A percentile compares a stretch with the other conserved stretches of the same genome.
Conservation (phyloP, 2,888 invertebrate genomes). For the Deilephila elpenor region DNA sequence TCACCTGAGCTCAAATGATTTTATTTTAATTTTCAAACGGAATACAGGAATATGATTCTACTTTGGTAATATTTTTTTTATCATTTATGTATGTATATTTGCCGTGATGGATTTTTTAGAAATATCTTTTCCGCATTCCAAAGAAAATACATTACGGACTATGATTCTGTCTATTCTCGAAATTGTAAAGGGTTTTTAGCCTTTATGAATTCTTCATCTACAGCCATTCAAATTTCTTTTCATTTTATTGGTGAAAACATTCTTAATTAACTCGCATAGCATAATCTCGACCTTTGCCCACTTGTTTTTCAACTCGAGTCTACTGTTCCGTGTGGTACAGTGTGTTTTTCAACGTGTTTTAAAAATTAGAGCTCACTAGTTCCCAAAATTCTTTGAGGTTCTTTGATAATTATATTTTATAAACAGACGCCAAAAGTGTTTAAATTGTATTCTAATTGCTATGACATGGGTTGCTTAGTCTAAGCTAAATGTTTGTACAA, state of each 20-base stretch:
- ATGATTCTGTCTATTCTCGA: neutral
- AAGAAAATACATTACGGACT: neutral
- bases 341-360: neutral
- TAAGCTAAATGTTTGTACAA: too few relatives aligned
- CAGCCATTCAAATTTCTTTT: neutral
- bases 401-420: neutral
- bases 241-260: slow-evolving; percentile 1
- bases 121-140: neutral
- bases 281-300: slow-evolving; percentile 3
- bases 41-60: neutral
- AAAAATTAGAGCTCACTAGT: neutral
- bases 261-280: slow-evolving; percentile 14
- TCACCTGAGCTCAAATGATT: slow-evolving; percentile 28
- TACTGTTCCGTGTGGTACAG: neutral
- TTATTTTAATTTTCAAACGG: slow-evolving; percentile 2
- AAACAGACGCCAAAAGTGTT: neutral
- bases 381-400: neutral
- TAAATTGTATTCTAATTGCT: neutral
- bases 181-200: neutral
- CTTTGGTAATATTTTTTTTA: neutral
- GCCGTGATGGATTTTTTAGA: neutral
- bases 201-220: neutral
- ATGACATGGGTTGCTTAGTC: too few relatives aligned
- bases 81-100: neutral
- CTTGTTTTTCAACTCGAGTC: slow-evolving; percentile 1